These are phyloP conservation scores for Cnemophilus loriae DNA, from an alignment of 2,113 vertebrate genomes.

Conservation along the genomic window DNA sequence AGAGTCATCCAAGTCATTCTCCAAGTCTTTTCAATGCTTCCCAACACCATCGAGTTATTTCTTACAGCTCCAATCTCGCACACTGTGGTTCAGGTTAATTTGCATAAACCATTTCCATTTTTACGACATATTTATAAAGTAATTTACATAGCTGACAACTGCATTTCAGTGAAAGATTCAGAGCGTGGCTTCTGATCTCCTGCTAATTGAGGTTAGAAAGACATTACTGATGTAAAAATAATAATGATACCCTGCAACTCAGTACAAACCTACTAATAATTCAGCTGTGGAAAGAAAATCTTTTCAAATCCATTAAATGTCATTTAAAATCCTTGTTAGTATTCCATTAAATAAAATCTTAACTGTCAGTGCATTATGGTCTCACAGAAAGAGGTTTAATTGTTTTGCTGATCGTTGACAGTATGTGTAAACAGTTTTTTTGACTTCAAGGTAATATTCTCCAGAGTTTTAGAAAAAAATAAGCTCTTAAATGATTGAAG, in stretches of 20 bases:
- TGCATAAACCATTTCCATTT: conserved; percentile 32
- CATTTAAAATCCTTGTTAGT: neutral
- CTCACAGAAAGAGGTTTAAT: neutral
- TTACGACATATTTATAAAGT: neutral
- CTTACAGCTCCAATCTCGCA: neutral
- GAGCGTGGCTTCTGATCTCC: neutral
- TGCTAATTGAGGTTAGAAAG: conserved; percentile 54
- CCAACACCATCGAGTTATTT: neutral
- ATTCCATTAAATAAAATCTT: neutral
- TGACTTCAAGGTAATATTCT: neutral
- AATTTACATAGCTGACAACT: conserved; percentile 19
- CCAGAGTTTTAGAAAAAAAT: neutral
- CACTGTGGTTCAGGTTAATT: neutral
- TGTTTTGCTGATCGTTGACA: neutral
- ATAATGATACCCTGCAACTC: neutral
- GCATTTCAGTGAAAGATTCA: conserved; percentile 9
- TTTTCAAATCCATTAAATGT: neutral
- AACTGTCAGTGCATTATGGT: neutral
- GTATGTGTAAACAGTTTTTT: neutral
- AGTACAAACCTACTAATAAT: neutral
- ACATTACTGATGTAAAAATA: neutral
- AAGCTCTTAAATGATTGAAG: neutral
- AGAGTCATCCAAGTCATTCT: no score
- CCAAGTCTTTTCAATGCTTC: neutral
- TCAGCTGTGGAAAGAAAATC: neutral